Base-by-base conservation (phyloP, 2,797 vertebrate genomes). In the Myotis myotis region DNA sequence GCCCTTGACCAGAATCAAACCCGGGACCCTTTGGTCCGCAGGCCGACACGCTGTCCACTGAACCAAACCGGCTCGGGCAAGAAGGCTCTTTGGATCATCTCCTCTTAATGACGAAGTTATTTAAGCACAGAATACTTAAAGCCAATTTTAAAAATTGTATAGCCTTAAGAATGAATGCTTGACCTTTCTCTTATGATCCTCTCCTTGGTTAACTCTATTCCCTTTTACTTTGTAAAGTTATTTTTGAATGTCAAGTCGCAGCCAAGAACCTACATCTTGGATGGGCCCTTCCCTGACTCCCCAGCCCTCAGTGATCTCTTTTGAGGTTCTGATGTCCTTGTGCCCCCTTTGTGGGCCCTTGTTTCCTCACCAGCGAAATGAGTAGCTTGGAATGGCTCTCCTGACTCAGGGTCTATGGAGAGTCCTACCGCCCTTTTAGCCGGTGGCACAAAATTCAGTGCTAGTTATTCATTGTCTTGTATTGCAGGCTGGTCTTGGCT, bases 341-440 rank as follows among this genome's bases (percentile, higher is more conserved):
- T 81, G 38, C 47, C 25, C 12, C 10, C n/a, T n/a, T 30, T n/a
- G 30, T 28, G 68, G 15, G 19, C 33, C 81, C 47, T 19, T 23
- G 25, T 74, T 93, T 79, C 41, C 17, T 86, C 22, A 11, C 41
- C 49, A 22, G 2, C 22, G 60, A 9, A 11, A 25, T 16, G 9
- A 68, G 5, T 25, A 6, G 7, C 76, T 41, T 19, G 49, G 33
- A 78, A 13, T 15, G 44, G 57, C 17, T 89, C 76, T 66, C n/a
- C 41, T 23, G 16, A 57, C 25, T 16, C 0, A 0, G 44, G 47
- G 6, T 53, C 28, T 36, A 0, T 30, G 23, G 53, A 8, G 47
- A 22, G 38, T 51, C 36, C 30, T 64, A 7, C 33, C 44, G 13
- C 9, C 30, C 16, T 33, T n/a, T 38, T 10, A 44, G 12, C 10